These are phyloP conservation scores for Drosophila quadrilineata DNA, from an alignment of 1,140 invertebrate genomes.

Conservation along the genomic window DNA sequence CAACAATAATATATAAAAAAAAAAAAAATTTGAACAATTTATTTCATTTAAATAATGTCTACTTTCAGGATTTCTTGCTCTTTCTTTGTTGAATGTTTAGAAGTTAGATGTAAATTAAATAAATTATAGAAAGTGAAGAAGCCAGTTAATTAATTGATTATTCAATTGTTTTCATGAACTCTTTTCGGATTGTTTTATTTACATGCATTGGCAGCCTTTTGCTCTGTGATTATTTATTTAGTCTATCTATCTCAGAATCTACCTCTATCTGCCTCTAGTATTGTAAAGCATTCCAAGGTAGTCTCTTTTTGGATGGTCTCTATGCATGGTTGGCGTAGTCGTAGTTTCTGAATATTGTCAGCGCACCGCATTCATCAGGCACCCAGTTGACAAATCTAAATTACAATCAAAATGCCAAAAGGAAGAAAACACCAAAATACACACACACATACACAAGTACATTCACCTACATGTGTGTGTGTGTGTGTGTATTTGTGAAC, in stretches of 20 bases:
- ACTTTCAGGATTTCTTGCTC: no score
- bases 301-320: slow-evolving; percentile 16
- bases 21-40: no score
- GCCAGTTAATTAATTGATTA: no score
- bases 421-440: slow-evolving; percentile 29
- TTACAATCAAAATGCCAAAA: slow-evolving; percentile 53
- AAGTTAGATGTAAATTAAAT: no score
- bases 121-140: no score
- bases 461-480: slow-evolving; percentile 1
- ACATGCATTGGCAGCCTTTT: background rate
- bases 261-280: no score
- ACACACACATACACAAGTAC: slow-evolving; percentile 16
- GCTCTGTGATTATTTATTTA: background rate
- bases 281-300: slow-evolving; percentile 31
- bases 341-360: slow-evolving; percentile 33
- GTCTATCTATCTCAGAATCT: background rate
- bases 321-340: slow-evolving; percentile 27
- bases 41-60: no score
- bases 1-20: no score
- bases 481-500: background rate
- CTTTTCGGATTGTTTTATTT: no score
- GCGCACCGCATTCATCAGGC: slow-evolving; percentile 20
- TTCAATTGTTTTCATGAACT: no score
- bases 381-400: slow-evolving; percentile 63
- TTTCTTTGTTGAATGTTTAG: no score